Conservation (phyloP, 2,888 invertebrate species). For the Drosophila meridiana region DNA sequence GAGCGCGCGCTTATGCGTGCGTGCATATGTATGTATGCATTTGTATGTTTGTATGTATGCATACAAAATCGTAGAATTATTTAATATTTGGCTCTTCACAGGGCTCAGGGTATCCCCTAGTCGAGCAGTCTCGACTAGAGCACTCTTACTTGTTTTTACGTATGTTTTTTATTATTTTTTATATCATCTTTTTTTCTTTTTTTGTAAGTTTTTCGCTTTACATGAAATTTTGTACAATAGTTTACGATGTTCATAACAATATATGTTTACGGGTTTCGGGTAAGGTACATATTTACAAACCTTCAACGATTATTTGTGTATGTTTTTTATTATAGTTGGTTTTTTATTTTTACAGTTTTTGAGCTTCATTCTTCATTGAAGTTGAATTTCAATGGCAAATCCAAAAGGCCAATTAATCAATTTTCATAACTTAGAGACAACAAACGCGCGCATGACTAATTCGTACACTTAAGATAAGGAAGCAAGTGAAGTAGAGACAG, state of each 20-base stretch:
- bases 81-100: too few relatives aligned
- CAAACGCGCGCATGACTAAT: slow-evolving; percentile 81
- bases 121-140: too few relatives aligned
- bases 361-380: slow-evolving; percentile 59
- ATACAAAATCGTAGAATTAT: too few relatives aligned
- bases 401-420: slow-evolving; percentile 45
- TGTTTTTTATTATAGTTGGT: not conserved
- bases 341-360: slow-evolving; percentile 15
- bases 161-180: slow-evolving; percentile 41
- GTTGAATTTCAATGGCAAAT: slow-evolving; percentile 63
- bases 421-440: slow-evolving; percentile 72
- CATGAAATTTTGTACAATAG: slow-evolving; percentile 63
- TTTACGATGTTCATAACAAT: slow-evolving; percentile 51
- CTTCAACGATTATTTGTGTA: slow-evolving; percentile 26
- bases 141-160: too few relatives aligned
- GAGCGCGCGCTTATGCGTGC: too few relatives aligned
- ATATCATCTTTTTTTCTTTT: slow-evolving; percentile 21
- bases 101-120: too few relatives aligned
- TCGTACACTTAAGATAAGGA: slow-evolving; percentile 78
- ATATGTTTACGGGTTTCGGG: slow-evolving; percentile 30
- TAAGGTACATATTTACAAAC: slow-evolving; percentile 70
- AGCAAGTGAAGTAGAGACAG: slow-evolving; percentile 1
- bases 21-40: too few relatives aligned
- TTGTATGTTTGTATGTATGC: too few relatives aligned
- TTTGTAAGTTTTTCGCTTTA: slow-evolving; percentile 42